These are phyloP conservation scores for Bombylius discolor DNA, from an alignment of 2,888 invertebrate species.

Conservation along the genomic window DNA sequence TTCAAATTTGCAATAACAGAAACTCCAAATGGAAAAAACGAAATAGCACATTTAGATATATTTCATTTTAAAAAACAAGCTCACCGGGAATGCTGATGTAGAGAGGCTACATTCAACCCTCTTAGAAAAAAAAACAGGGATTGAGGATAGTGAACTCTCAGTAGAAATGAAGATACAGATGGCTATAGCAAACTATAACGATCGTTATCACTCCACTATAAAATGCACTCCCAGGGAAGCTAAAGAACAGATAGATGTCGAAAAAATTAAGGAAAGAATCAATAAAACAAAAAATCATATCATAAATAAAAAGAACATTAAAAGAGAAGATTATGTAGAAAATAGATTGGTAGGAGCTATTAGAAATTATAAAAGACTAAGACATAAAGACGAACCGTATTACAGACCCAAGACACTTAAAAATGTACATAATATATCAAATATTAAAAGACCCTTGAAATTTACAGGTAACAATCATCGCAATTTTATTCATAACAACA, in stretches of 20 bases:
- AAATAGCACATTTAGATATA: not conserved
- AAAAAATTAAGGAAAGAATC: conserved; percentile 7
- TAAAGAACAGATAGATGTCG: not conserved
- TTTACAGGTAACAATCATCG: too few species aligned
- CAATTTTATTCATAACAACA: not conserved
- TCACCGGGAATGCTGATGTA: not conserved
- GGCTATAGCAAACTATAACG: conserved; percentile 13
- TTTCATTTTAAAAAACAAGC: conserved; percentile 2
- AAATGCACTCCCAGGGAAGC: conserved; percentile 10
- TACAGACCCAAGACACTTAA: conserved; percentile 3
- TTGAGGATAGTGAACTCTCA: conserved; percentile 9
- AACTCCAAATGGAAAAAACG: not conserved
- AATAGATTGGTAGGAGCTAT: conserved; percentile 3
- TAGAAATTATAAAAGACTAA: conserved; percentile 6
- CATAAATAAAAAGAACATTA: not conserved
- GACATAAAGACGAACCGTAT: conserved; percentile 8
- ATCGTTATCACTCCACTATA: conserved; percentile 12
- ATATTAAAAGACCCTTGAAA: conserved; percentile 9
- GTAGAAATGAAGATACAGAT: conserved; percentile 11
- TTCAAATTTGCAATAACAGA: not conserved
- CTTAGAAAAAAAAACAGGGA: conserved; percentile 13
- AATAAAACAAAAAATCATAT: conserved; percentile 6
- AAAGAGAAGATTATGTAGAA: conserved; percentile 4
- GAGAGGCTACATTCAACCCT: conserved; percentile 13
- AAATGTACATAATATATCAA: conserved; percentile 7